Evolutionary conservation across 2,888 invertebrate species (phyloP), one percentile per base, ranked within the genome.

Genomic region (Neoascia interrupta): DNA sequence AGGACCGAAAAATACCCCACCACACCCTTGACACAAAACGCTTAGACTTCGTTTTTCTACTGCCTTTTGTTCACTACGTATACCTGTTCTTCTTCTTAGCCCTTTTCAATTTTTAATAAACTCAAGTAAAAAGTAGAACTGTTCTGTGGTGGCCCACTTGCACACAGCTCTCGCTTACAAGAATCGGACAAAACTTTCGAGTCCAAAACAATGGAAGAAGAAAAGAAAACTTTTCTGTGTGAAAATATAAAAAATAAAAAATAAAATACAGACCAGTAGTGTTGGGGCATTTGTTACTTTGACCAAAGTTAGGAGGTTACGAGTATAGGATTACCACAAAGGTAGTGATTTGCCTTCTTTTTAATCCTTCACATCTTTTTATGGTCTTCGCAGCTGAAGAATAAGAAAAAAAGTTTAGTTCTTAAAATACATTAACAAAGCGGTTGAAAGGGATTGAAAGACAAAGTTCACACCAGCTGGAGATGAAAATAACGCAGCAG

Each of bases 51-150:
- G 4, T 37, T 37, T 4, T 23, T 34, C 21, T 63, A 53, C 51
- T 43, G 5, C 15, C 5, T 5, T 16, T 16, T 49, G 1, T n/a
- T 64, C 28, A 15, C n/a, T 23, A 8, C 13, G 16, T 18, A 16
- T 28, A 39, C 43, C 47, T 31, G 39, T 13, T 34, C 31, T 23
- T 23, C 19, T 21, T 13, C 34, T 37, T 56, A 61, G 36, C 49
- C 53, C 49, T 75, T 69, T 64, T 64, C 31, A 39, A 70, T 64
- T 64, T 76, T 70, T 70, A 64, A 58, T 70, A 76, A 70, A 76
- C 56, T 60, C 15, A 45, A 64, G 64, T 60, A 31, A 34, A 70
- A 70, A 70, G 45, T 70, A 53, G 53, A 64, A 58, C 63, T 64
- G 11, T 8, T 5, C 16, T 51, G 45, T 51, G 37, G 49, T 53